Evolutionary conservation across 2,888 invertebrate species (phyloP).

Genomic region (Ornithoptera alexandrae): DNA sequence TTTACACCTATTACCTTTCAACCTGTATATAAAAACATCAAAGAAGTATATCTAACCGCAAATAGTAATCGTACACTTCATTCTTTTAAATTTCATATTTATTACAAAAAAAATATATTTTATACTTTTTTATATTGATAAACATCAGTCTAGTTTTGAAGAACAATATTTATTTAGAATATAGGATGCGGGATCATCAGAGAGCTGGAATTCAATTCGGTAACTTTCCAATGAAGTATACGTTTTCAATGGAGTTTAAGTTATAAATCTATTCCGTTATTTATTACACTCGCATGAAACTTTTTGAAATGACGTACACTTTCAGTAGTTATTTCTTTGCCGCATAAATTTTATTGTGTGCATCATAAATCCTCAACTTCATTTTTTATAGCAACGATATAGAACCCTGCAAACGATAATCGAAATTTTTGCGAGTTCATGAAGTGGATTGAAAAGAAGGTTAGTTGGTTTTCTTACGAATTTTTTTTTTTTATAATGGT

Average conservation of each 20-base stretch:
- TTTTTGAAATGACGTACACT: conserved; percentile 37
- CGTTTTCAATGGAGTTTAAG: conserved; percentile 23
- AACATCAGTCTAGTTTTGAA: background rate
- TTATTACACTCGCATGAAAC: conserved; percentile 40
- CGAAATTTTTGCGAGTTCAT: background rate
- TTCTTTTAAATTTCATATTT: background rate
- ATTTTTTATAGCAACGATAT: conserved; percentile 5
- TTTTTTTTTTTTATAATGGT: background rate
- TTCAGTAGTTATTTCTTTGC: conserved; percentile 35
- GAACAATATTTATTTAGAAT: conserved; percentile 4
- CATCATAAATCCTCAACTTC: conserved; percentile 21
- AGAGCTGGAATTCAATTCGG: conserved; percentile 11
- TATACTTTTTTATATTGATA: background rate
- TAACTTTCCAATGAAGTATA: conserved; percentile 14
- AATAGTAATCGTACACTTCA: background rate
- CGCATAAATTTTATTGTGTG: conserved; percentile 38
- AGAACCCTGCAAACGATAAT: background rate
- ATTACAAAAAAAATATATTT: background rate
- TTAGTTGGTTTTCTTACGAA: background rate
- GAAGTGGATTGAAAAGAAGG: background rate
- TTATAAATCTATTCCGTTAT: conserved; percentile 37
- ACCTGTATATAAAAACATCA: background rate
- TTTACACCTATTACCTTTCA: too few species aligned
- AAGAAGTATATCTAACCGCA: background rate
- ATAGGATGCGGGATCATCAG: conserved; percentile 6